Base-by-base conservation (phyloP, 1,140 invertebrate genomes). In the Drosophila elegans region DNA sequence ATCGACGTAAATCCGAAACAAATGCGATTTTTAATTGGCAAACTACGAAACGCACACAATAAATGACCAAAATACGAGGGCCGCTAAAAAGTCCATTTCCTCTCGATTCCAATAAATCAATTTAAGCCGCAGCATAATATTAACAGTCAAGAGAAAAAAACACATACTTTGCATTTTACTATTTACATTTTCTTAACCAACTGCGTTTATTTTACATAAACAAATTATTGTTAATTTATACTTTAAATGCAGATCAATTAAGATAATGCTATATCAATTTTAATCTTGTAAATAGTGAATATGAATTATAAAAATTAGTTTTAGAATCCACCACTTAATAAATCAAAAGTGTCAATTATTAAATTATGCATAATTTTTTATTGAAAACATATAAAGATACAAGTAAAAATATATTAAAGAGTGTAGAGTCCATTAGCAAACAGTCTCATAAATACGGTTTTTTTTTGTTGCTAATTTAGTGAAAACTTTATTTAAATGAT, bases 21-120 rank as follows among this genome's bases (percentile, higher is more conserved):
- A 88, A 76, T 78, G 56, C 72, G 44, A 69, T 64, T 86, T 86
- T 77, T 83, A 88, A 88, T 88, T 88, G 83, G 75, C 79, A 83
- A 79, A 82, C 64, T 48, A 53, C 42, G 29, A 56, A 34, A 63
- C 41, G 21, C 29, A 62, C n/a, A 74, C 49, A 69, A 7, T 64
- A 7, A 41, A 13, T 13, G 11, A 13, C 38, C 13, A 13, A 25
- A 54, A 10, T 45, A 16, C 64, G 61, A 68, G 64, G 64, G 64
- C 10, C 52, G 52, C 52, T 41, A 13, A 54, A 57, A 64, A 21
- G 9, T 25, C 29, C 49, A 16, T 44, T 34, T 34, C 29, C 56
- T 12, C 44, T 42, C 32, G 21, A n/a, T 45, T 60, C 21, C 16
- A 25, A 63, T 63, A 63, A 63, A 63, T 63, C 61, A 63, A 63